These are phyloP conservation scores for Athalia cordata DNA, from an alignment of 2,888 invertebrate species.

Conservation along the genomic window DNA sequence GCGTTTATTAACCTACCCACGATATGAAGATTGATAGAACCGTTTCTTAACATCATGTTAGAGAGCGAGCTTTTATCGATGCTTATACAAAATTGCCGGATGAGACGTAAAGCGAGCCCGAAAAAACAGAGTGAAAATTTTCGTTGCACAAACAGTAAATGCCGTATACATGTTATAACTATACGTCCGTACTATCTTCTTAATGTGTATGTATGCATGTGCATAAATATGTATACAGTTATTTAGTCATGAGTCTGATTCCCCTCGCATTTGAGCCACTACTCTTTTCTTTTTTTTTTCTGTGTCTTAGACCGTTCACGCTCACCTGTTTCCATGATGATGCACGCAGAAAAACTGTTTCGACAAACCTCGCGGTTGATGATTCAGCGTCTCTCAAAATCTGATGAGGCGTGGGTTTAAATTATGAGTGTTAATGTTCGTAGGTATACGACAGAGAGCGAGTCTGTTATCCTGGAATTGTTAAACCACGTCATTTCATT, in stretches of 20 bases:
- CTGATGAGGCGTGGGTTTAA: neutral
- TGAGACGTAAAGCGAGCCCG: slow-evolving; percentile 11
- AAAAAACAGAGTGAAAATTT: slow-evolving; percentile 22
- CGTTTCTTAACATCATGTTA: neutral
- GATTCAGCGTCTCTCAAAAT: slow-evolving; percentile 6
- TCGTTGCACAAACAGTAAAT: slow-evolving; percentile 31
- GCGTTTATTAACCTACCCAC: slow-evolving; percentile 34
- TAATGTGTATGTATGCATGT: neutral
- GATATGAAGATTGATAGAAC: slow-evolving; percentile 40
- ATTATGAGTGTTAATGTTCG: too few species aligned
- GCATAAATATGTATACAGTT: neutral
- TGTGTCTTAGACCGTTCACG: neutral
- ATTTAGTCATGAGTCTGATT: neutral
- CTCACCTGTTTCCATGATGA: neutral
- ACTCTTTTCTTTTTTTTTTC: neutral
- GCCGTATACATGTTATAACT: neutral
- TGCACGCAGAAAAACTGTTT: slow-evolving; percentile 15
- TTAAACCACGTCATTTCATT: slow-evolving; percentile 26
- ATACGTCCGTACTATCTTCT: too few species aligned
- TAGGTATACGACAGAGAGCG: neutral
- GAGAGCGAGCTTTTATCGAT: slow-evolving; percentile 30
- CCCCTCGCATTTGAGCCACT: neutral
- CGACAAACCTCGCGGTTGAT: neutral
- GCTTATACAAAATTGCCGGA: slow-evolving; percentile 30
- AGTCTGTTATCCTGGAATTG: slow-evolving; percentile 25